Percentiles rank a stretch among this genome's conserved stretches.
These are phyloP conservation scores for Seriola dumerili DNA, from an alignment of 2,113 vertebrate species.

Conservation along the genomic window DNA sequence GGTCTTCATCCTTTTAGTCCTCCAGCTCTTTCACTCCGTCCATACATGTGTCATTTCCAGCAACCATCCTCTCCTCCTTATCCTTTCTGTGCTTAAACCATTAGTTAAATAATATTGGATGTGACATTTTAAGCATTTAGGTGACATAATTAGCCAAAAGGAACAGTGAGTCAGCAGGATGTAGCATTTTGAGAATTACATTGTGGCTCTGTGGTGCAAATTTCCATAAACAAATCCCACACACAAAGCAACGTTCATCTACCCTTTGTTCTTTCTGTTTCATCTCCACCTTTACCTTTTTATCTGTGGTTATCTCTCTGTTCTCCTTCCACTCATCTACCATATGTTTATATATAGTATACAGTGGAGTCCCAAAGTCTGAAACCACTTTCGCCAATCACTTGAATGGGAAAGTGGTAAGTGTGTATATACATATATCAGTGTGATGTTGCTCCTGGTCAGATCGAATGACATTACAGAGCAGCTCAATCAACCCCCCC, in stretches of 20 bases:
- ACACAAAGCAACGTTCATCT: not conserved
- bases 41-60: constrained; percentile 13
- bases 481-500: constrained; percentile 29
- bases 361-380: too few relatives aligned
- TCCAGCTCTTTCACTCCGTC: constrained; percentile 4
- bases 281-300: too few relatives aligned
- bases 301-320: too few relatives aligned
- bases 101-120: constrained; percentile 53
- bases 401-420: too few relatives aligned
- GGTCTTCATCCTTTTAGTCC: constrained; percentile 38
- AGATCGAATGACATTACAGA: constrained; percentile 44
- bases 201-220: too few relatives aligned
- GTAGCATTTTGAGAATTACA: constrained; percentile 1
- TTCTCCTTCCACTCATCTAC: too few relatives aligned
- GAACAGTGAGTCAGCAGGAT: constrained; percentile 35
- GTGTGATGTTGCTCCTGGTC: not conserved
- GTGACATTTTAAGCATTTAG: constrained; percentile 47
- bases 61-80: constrained; percentile 7
- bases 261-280: not conserved
- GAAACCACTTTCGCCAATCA: too few relatives aligned
- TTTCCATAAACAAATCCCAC: not conserved
- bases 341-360: not conserved
- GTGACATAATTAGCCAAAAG: constrained; percentile 38
- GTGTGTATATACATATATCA: not conserved
- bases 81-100: constrained; percentile 40